Evolutionary conservation across 2,797 vertebrate genomes (phyloP), one percentile per base, ranked within the genome.

Genomic region (Choloepus didactylus): DNA sequence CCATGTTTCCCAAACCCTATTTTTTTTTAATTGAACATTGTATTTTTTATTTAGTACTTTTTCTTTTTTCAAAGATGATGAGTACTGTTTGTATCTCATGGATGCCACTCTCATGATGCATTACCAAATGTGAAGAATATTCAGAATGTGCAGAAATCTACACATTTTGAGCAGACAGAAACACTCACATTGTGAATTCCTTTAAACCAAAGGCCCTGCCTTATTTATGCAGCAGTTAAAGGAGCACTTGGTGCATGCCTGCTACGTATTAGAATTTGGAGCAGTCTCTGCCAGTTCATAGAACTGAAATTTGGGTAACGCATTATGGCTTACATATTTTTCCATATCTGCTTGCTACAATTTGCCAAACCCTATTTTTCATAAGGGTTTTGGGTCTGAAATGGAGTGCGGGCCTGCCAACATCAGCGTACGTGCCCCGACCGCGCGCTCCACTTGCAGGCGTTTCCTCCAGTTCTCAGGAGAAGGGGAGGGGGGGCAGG

Each of bases 331-430:
- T 44, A 44, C 41, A 44, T 44, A 44, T 94, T 97, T 97, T 97
- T 44, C 76, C 97, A 88, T 93, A 97, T 98, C 97, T 98, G 96
- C 51, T 97, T 97, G 6, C 93, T 97, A 81, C 81, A 44, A 44
- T 44, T 44, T 44, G 41, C 41, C 41, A 44, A 44, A 6, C 41
- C 41, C 41, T 44, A 44, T 44, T 44, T 54, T 54, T 94, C 41
- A 54, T 31, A 51, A 21, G 16, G 44, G 54, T 14, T 84, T 51
- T 44, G 29, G 51, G 49, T 51, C 9, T 86, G 64, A 72, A 64
- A 3, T 51, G 11, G 44, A 51, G 5, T 38, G 76, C 2, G 56
- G 4, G n/a, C 29, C 16, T 67, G 8, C 4, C 3, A 5, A 6
- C 6, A 6, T 29, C 25, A 23, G 9, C 10, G 12, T 3, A 9